Base-by-base conservation (phyloP, 2,797 vertebrate genomes). In the Macroramphosus scolopax region DNA sequence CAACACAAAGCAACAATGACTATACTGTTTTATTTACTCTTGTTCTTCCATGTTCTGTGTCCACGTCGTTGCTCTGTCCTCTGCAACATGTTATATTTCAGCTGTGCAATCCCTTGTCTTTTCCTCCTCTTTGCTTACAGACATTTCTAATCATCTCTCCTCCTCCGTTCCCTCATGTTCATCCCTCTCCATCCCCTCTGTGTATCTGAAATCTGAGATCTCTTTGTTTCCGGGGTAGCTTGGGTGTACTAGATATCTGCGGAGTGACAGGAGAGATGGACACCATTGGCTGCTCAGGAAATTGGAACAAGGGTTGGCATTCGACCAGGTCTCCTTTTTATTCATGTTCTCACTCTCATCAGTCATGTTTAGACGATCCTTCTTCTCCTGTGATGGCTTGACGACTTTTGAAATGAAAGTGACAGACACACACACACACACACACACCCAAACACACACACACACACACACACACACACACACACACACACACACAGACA, bases 301-400 rank as follows among this genome's bases (percentile, higher is more conserved):
- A 78, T 63, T 78, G 50, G 46, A 77, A 32, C 45, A 51, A 45
- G 9, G 17, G 43, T 17, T 15, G 31, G 44, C 10, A 13, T 24
- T 36, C 4, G 1, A 15, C n/a, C 36, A 14, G 30, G 17, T 22
- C 14, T 4, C 9, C 3, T 25, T 39, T n/a, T 34, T 15, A 45
- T 12, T 39, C 13, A 29, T 18, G 51, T 31, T 42, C 11, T 13
- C 11, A 5, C 22, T 20, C 31, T 58, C 22, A 46, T 6, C 12
- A 20, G 12, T 50, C 40, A 42, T 16, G 25, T 56, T 33, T 11
- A 51, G 24, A 18, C 5, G 1, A 14, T 46, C 13, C 24, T 6
- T 59, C 28, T 24, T 29, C 12, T 11, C 2, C 13, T 1, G 3
- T 28, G 38, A 56, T 7, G 12, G 17, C 4, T 51, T 49, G 45